Conservation (phyloP, 1,140 invertebrate genomes). For the Latrodectus geometricus region DNA sequence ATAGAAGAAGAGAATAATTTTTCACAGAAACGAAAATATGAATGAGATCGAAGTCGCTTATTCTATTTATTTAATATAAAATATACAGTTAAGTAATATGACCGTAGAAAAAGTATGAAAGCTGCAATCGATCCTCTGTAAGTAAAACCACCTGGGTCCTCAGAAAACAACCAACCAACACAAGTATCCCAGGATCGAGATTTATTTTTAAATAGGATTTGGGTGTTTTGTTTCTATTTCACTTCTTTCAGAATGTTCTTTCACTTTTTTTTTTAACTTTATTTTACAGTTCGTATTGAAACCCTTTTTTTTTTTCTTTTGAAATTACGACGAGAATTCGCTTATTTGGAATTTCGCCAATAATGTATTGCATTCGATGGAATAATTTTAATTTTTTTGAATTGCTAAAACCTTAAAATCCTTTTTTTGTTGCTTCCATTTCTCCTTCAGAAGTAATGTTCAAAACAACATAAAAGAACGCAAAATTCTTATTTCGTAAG, state of each 20-base stretch:
- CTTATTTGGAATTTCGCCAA: neutral
- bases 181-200: slow-evolving; percentile 23
- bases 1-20: slow-evolving; percentile 4
- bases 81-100: slow-evolving; percentile 54
- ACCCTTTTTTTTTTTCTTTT: neutral
- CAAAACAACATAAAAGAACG: too few relatives aligned
- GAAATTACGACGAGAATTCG: slow-evolving; percentile 43
- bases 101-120: slow-evolving; percentile 39
- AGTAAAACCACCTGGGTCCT: slow-evolving; percentile 52
- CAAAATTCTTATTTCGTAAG: too few relatives aligned
- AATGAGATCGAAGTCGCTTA: neutral
- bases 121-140: slow-evolving; percentile 50
- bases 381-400: too few relatives aligned
- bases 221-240: slow-evolving; percentile 3
- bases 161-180: slow-evolving; percentile 29
- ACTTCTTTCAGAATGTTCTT: neutral
- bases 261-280: neutral
- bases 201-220: slow-evolving; percentile 61
- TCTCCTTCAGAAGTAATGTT: too few relatives aligned
- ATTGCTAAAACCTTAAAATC: too few relatives aligned
- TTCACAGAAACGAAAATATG: slow-evolving; percentile 18
- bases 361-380: neutral
- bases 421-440: too few relatives aligned
- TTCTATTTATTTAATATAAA: slow-evolving; percentile 21
- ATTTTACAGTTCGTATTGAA: neutral